Evolutionary conservation across 1,140 invertebrate species (phyloP).

Genomic region (Drosophila parvula): DNA sequence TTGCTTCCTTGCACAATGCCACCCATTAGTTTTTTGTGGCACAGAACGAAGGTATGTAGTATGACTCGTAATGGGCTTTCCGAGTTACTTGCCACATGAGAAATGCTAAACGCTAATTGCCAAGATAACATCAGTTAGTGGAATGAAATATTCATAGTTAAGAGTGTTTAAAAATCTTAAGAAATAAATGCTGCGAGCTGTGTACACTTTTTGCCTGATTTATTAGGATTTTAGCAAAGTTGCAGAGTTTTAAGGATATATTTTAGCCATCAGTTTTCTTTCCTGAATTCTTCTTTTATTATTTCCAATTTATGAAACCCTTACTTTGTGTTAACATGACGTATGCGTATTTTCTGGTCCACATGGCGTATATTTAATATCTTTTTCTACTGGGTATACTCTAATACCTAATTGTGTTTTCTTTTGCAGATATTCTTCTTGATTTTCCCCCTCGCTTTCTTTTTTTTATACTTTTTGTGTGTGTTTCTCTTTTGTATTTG

Average conservation of each 20-base stretch:
- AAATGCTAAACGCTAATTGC: not conserved
- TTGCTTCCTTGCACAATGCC: constrained; percentile 2
- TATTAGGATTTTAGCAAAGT: not conserved
- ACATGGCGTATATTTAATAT: too few relatives aligned
- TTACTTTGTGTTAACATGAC: not conserved
- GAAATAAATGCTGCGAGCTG: too few relatives aligned
- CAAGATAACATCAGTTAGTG: not conserved
- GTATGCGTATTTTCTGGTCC: not conserved
- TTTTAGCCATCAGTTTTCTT: not conserved
- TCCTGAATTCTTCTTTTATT: not conserved
- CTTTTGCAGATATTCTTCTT: constrained; percentile 3
- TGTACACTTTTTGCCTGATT: not conserved
- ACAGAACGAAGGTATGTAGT: not conserved
- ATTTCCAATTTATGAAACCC: not conserved
- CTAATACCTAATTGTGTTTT: constrained; percentile 3
- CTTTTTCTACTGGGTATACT: not conserved
- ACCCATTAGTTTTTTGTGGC: constrained; percentile 6
- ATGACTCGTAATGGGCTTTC: not conserved
- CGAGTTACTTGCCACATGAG: not conserved
- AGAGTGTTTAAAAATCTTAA: too few relatives aligned
- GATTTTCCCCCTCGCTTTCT: not conserved
- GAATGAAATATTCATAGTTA: not conserved
- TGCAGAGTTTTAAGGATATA: not conserved
- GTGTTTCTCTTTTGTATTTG: not conserved
- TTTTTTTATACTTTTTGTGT: not conserved